A percentile compares a stretch with the other conserved stretches of the same genome.
phyloP scores from a whole-genome alignment of 2,888 invertebrate genomes.

The Notocelia uddmanniana region DNA sequence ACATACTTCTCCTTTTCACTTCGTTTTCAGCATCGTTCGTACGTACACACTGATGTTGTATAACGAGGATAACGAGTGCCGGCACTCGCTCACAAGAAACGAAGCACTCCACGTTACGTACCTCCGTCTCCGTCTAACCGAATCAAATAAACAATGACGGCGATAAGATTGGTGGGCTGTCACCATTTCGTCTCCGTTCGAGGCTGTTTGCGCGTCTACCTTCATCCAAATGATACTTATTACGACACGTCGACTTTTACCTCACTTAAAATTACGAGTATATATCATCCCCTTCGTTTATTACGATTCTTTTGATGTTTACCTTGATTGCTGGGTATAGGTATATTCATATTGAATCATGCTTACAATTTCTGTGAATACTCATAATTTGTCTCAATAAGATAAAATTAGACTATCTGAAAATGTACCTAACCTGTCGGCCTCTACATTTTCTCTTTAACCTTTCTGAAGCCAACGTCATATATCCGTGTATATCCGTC shows the following conservation, averaged over 20 bases:
- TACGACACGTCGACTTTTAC: slow-evolving; percentile 34
- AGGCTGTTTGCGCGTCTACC: slow-evolving; percentile 3
- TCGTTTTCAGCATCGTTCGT: slow-evolving; percentile 12
- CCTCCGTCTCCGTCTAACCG: neutral
- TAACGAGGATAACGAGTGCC: slow-evolving; percentile 14
- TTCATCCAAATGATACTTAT: slow-evolving; percentile 33
- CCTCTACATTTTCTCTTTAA: neutral
- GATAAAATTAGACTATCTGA: neutral
- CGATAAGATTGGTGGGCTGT: neutral
- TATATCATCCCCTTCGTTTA: slow-evolving; percentile 30
- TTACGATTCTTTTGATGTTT: slow-evolving; percentile 29
- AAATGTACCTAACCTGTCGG: neutral
- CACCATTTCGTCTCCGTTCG: neutral
- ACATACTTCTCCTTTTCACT: neutral
- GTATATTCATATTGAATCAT: slow-evolving; percentile 19
- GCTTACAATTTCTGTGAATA: neutral
- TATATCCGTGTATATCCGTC: too few species aligned
- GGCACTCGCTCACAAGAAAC: neutral
- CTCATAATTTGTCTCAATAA: neutral
- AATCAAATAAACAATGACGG: neutral
- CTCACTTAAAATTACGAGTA: slow-evolving; percentile 35
- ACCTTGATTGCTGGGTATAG: slow-evolving; percentile 10
- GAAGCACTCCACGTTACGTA: neutral
- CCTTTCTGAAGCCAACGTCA: too few species aligned
- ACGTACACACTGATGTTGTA: slow-evolving; percentile 5